Conservation (phyloP, 2,797 vertebrate species). For the Manis crassicaudata region DNA sequence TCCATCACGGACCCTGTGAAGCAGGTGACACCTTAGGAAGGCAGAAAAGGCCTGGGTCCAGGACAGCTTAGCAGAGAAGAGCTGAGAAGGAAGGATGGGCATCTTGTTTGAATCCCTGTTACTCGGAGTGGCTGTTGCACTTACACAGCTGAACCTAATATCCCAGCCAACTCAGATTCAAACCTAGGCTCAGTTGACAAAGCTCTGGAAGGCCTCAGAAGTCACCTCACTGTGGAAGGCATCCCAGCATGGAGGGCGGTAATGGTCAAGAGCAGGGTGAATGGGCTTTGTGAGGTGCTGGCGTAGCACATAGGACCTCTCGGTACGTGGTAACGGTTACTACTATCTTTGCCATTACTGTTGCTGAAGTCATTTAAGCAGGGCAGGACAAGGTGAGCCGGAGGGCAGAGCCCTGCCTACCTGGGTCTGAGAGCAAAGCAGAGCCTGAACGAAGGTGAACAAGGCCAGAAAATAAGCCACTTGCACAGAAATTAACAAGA, state of each 20-base stretch:
- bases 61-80: not conserved
- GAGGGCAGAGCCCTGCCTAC: not conserved
- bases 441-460: not conserved
- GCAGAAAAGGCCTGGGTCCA: not conserved
- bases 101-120: not conserved
- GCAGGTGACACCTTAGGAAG: not conserved
- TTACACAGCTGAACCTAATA: not conserved
- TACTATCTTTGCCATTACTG: fast-evolving
- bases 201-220: not conserved
- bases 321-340: fast-evolving
- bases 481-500: no score
- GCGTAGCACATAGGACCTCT: not conserved
- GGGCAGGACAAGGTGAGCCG: no score
- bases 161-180: not conserved
- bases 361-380: not conserved
- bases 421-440: not conserved
- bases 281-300: fast-evolving
- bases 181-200: not conserved
- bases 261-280: fast-evolving
- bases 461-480: not conserved
- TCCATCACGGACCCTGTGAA: fast-evolving
- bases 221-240: not conserved
- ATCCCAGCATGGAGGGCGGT: not conserved
- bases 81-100: not conserved
- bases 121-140: not conserved